Evolutionary conservation across 2,797 vertebrate species (phyloP).

Genomic region (Kryptolebias ocellatus): DNA sequence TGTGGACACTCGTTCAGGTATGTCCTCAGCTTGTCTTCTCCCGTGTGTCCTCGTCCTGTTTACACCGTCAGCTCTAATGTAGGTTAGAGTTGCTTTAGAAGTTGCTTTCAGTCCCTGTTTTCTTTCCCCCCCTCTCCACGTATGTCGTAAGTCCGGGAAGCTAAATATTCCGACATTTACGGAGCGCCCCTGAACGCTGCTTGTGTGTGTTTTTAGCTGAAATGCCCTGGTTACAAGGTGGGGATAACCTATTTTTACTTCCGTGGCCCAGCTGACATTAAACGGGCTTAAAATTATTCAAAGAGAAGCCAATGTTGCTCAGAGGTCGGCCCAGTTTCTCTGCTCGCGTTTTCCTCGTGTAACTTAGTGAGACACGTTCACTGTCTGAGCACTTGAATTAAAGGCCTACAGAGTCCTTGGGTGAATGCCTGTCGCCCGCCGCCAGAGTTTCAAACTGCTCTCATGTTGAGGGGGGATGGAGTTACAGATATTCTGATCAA

Average conservation of each 20-base stretch:
- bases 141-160: background rate
- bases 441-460: too few relatives aligned
- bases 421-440: too few relatives aligned
- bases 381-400: background rate
- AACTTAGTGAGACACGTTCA: too few relatives aligned
- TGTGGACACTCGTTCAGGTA: slow-evolving; percentile 69
- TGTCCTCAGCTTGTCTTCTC: slow-evolving; percentile 30
- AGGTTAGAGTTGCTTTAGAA: slow-evolving; percentile 5
- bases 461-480: too few relatives aligned
- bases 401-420: too few relatives aligned
- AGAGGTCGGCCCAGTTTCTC: background rate
- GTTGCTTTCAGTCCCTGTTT: slow-evolving; percentile 12
- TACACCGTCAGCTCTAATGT: slow-evolving; percentile 57
- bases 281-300: background rate
- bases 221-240: slow-evolving; percentile 62
- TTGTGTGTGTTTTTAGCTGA: slow-evolving; percentile 52
- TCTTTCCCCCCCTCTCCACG: slow-evolving; percentile 24
- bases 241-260: slow-evolving; percentile 54
- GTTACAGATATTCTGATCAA: too few relatives aligned
- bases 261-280: slow-evolving; percentile 35
- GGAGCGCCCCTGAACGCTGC: slow-evolving; percentile 58
- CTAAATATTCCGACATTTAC: slow-evolving; percentile 3
- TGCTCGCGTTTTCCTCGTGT: background rate
- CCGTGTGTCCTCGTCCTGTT: slow-evolving; percentile 13
- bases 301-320: too few relatives aligned